These are phyloP conservation scores for Toxonevra muliebris DNA, from an alignment of 2,888 invertebrate genomes.

Conservation along the genomic window DNA sequence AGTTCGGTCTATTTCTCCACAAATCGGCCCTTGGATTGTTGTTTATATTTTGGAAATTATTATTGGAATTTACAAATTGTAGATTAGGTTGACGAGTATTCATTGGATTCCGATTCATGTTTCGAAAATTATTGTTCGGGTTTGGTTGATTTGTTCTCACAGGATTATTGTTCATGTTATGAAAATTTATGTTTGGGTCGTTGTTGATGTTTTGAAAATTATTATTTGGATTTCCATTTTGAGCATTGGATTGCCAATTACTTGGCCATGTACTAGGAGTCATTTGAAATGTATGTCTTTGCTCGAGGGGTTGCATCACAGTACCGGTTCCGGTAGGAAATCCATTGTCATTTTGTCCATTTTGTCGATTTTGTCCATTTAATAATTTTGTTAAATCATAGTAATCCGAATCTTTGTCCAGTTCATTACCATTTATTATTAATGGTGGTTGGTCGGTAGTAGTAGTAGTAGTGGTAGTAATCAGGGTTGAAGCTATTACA, in stretches of 20 bases:
- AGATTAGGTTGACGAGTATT: no score
- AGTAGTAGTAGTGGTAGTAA: conserved; percentile 32
- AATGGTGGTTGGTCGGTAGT: conserved; percentile 42
- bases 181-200: neutral
- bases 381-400: conserved; percentile 44
- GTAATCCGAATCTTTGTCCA: conserved; percentile 38
- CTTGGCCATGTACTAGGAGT: no score
- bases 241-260: no score
- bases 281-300: no score
- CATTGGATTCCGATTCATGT: no score
- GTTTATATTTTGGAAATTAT: neutral
- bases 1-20: no score
- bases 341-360: neutral
- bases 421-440: conserved; percentile 34
- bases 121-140: neutral
- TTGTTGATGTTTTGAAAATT: neutral
- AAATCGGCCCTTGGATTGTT: neutral
- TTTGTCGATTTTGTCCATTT: conserved; percentile 13
- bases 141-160: no score
- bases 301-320: no score
- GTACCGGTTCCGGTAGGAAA: no score
- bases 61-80: neutral
- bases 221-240: neutral
- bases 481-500: conserved; percentile 2
- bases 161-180: neutral